Evolutionary conservation across 2,113 vertebrate species (phyloP), one percentile per base, ranked within the genome.

Genomic region (Gnathonemus echidnorhynchus): DNA sequence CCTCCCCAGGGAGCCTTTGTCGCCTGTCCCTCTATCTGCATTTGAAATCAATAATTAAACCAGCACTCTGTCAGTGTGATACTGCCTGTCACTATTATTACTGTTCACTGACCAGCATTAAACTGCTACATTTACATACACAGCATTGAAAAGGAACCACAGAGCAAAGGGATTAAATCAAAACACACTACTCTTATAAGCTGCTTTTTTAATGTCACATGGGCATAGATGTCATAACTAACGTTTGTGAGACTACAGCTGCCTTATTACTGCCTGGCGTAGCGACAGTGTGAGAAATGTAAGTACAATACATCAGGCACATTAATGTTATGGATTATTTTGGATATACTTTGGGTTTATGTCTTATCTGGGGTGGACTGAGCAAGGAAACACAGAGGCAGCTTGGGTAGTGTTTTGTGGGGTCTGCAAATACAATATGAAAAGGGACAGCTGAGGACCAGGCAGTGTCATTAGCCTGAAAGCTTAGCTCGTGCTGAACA

Each of bases 31-130:
- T 90, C 48, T 49, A 80, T 80, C 50, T 90, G 90, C 86, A 88
- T 88, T 90, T 83, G 31, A 58, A 90, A 88, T 90, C 87, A 90
- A 77, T 90, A 90, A 90, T 90, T 52, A 80, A 70, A 50, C 88
- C 49, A 5, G 42, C 46, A 80, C 66, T 27, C n/a, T 80, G 86
- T 31, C 49, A n/a, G 27, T 42, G 88, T 24, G 49, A 53, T 50
- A 31, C 74, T 66, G 48, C 66, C 66, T 89, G 88, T 45, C 88
- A 52, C 70, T 15, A 56, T 84, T 27, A 49, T 48, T 87, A 27
- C 21, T 53, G 27, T 35, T 56, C 86, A 35, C 10, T 56, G 49
- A 87, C 27, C 49, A 35, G 86, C 86, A 35, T 19, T 17, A 48
- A 53, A 15, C 49, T 87, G 86, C 11, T 52, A 45, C 7, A 21